Evolutionary conservation across 2,888 invertebrate genomes (phyloP).

Genomic region (Elysia crispata): DNA sequence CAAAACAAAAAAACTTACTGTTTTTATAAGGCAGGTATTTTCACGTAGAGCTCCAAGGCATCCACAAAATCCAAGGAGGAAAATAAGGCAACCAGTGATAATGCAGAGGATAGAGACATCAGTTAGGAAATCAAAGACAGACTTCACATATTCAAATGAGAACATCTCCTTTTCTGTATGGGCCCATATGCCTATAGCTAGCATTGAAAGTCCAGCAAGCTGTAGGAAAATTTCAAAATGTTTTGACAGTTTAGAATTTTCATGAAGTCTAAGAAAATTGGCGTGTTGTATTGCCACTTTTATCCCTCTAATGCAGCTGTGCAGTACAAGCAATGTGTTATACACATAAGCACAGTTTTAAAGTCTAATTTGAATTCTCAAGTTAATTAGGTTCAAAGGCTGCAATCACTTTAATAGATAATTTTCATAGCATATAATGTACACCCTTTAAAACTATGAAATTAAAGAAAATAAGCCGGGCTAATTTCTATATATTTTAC

Average conservation of each 20-base stretch:
- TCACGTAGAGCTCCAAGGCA: conserved; percentile 94
- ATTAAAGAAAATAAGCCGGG: too few species aligned
- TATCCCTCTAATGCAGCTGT: too few species aligned
- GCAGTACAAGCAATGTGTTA: too few species aligned
- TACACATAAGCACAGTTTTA: too few species aligned
- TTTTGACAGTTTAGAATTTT: background rate
- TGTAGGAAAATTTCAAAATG: conserved; percentile 77
- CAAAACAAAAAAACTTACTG: conserved; percentile 80
- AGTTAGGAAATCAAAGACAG: conserved; percentile 86
- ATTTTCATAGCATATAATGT: too few species aligned
- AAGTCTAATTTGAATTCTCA: too few species aligned
- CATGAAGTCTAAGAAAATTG: background rate
- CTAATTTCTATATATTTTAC: too few species aligned
- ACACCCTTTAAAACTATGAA: too few species aligned
- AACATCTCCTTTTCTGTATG: conserved; percentile 93
- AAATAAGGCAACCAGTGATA: conserved; percentile 92
- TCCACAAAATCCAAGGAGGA: conserved; percentile 94
- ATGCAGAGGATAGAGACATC: conserved; percentile 94
- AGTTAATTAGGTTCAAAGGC: too few species aligned
- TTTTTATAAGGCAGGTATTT: conserved; percentile 93
- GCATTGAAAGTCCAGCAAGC: conserved; percentile 91
- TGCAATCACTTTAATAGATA: too few species aligned
- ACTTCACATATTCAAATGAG: conserved; percentile 80
- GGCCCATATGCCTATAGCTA: conserved; percentile 93
- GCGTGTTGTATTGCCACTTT: too few species aligned